A percentile compares a stretch with the other conserved stretches of the same genome.
Evolutionary conservation across 2,113 vertebrate genomes (phyloP).

Genomic region (Parus major): DNA sequence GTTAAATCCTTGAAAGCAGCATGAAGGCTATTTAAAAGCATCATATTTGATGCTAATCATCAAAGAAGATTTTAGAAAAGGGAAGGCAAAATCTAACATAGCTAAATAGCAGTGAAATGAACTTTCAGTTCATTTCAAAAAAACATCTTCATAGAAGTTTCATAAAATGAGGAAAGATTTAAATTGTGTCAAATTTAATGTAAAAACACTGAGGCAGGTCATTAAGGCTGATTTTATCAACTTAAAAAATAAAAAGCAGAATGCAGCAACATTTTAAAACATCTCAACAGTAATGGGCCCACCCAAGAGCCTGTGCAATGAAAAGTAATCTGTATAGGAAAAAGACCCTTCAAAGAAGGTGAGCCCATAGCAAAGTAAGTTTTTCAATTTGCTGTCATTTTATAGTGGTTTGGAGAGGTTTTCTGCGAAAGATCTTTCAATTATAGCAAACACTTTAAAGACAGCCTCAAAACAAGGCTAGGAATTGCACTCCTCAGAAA

Average conservation of each 20-base stretch:
- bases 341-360: background rate
- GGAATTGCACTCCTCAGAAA: background rate
- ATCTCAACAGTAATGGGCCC: background rate
- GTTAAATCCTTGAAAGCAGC: slow-evolving; percentile 3
- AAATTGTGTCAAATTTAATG: background rate
- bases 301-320: background rate
- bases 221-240: background rate
- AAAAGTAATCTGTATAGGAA: background rate
- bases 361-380: fast-evolving
- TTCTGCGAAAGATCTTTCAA: background rate
- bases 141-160: background rate
- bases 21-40: background rate
- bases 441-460: background rate
- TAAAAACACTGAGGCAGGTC: background rate
- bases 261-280: background rate
- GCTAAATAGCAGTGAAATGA: background rate
- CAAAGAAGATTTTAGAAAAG: background rate
- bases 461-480: background rate
- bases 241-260: background rate
- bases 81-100: background rate
- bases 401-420: background rate
- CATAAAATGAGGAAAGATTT: background rate
- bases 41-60: background rate
- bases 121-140: background rate
- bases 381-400: background rate